Percentiles rank a stretch among this genome's conserved stretches.
phyloP scores from a whole-genome alignment of 2,797 vertebrate species.

The Atherinosoma microstoma region DNA sequence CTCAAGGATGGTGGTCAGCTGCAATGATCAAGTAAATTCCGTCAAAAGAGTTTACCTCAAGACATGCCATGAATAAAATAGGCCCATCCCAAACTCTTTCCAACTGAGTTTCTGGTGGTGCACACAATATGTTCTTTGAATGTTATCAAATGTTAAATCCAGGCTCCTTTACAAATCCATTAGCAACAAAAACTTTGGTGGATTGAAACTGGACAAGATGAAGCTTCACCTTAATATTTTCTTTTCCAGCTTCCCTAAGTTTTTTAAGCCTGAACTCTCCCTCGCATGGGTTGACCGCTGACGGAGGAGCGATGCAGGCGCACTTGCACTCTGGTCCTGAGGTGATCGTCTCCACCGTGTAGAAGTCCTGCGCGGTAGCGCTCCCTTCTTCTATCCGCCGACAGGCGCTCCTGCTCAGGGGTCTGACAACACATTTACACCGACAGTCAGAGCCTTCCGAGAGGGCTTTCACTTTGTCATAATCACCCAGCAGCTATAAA shows the following conservation, averaged over 20 bases:
- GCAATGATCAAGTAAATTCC: slow-evolving; percentile 66
- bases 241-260: slow-evolving; percentile 87
- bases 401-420: slow-evolving; percentile 90
- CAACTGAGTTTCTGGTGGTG: not conserved
- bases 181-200: not conserved
- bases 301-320: slow-evolving; percentile 91
- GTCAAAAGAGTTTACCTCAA: slow-evolving; percentile 46
- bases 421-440: slow-evolving; percentile 97
- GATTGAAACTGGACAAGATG: not conserved
- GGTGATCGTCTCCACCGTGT: slow-evolving; percentile 93
- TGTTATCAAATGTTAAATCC: slow-evolving; percentile 15
- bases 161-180: slow-evolving; percentile 4
- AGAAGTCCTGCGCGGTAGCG: slow-evolving; percentile 87
- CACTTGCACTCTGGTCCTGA: slow-evolving; percentile 93
- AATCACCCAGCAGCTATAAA: slow-evolving; percentile 94
- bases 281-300: slow-evolving; percentile 92
- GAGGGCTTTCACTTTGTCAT: slow-evolving; percentile 96
- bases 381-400: slow-evolving; percentile 85
- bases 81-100: slow-evolving; percentile 12
- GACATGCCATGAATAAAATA: slow-evolving; percentile 24
- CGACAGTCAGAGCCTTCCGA: slow-evolving; percentile 95
- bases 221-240: slow-evolving; percentile 89
- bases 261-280: slow-evolving; percentile 91
- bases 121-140: not conserved
- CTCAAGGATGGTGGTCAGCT: slow-evolving; percentile 92